Evolutionary conservation across 1,140 invertebrate genomes (phyloP).

Genomic region (Eriosoma lanigerum): DNA sequence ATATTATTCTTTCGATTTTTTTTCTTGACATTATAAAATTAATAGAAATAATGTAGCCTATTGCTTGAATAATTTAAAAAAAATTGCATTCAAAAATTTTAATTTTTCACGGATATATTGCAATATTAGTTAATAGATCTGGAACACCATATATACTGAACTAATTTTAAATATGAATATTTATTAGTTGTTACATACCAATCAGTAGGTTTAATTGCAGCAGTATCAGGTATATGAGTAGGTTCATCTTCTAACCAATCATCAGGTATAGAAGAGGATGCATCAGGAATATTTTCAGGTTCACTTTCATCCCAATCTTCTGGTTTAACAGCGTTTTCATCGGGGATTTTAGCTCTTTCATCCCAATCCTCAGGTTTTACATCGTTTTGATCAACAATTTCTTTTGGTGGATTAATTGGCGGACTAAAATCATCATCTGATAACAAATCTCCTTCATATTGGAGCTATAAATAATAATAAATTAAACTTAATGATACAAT

Average conservation of each 20-base stretch:
- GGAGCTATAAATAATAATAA: constrained; percentile 57
- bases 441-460: constrained; percentile 83
- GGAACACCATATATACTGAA: neutral
- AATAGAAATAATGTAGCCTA: too few relatives aligned
- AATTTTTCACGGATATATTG: too few relatives aligned
- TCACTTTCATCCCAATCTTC: constrained; percentile 96
- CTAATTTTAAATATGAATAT: neutral
- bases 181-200: constrained; percentile 77
- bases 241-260: constrained; percentile 95
- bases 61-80: too few relatives aligned
- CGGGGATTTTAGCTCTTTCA: constrained; percentile 92
- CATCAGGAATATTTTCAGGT: constrained; percentile 85
- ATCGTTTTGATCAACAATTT: constrained; percentile 94
- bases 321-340: constrained; percentile 83
- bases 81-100: too few relatives aligned
- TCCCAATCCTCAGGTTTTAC: constrained; percentile 93
- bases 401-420: constrained; percentile 89
- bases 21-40: too few relatives aligned
- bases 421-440: constrained; percentile 92
- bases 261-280: constrained; percentile 81
- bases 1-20: too few relatives aligned
- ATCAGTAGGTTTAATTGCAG: constrained; percentile 84
- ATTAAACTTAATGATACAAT: neutral
- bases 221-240: constrained; percentile 83
- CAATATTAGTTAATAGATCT: too few relatives aligned